Conservation (phyloP, 2,797 vertebrate genomes). For the Sebastiscus tertius region DNA sequence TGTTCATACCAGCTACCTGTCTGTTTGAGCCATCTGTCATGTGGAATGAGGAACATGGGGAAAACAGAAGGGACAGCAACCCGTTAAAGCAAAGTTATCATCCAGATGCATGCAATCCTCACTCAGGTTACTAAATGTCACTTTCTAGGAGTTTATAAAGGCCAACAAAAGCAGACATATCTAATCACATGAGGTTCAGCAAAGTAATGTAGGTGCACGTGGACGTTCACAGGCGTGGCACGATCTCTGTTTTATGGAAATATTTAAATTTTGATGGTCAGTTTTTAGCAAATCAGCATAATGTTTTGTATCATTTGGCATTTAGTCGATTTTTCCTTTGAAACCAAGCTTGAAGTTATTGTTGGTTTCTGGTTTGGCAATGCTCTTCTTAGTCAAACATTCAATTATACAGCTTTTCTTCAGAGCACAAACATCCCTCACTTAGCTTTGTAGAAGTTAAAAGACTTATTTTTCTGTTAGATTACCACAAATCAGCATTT, state of each 20-base stretch:
- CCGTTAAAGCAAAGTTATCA: constrained; percentile 2
- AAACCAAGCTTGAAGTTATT: neutral
- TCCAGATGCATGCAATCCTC: neutral
- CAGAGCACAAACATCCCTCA: neutral
- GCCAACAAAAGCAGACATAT: neutral
- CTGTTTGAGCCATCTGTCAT: constrained; percentile 66
- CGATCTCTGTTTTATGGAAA: neutral
- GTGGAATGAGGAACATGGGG: constrained; percentile 14
- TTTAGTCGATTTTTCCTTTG: neutral
- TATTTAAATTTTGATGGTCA: neutral
- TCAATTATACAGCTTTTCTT: neutral
- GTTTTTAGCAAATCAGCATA: neutral
- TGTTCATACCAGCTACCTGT: constrained; percentile 65
- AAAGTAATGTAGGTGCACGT: too few species aligned
- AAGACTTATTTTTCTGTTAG: neutral
- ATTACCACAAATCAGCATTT: neutral
- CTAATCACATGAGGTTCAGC: neutral
- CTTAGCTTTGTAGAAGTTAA: neutral
- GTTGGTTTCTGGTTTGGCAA: neutral
- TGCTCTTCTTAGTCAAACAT: neutral
- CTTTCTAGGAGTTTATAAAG: neutral
- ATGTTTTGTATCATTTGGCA: neutral
- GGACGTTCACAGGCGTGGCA: neutral
- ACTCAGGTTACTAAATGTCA: neutral
- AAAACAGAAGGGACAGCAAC: constrained; percentile 11